Conservation (phyloP, 2,888 invertebrate genomes). For the Omphaloscelis lunosa region DNA sequence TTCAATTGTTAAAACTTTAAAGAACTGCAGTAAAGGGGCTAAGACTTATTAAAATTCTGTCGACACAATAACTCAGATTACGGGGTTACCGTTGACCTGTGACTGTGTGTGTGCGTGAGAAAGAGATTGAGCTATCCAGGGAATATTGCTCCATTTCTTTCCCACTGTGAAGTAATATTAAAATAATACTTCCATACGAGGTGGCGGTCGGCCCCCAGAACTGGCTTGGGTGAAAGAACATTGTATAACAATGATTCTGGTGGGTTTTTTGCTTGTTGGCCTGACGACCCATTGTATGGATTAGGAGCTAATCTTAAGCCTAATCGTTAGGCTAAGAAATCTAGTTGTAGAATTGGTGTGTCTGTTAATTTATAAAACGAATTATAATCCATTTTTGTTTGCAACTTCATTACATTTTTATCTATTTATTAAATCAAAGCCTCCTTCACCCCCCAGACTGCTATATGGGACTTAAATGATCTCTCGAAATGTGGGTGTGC, state of each 20-base stretch:
- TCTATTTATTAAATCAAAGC: neutral
- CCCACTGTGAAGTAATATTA: too few relatives aligned
- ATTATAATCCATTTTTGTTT: neutral
- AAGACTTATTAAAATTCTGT: constrained; percentile 38
- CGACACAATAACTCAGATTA: constrained; percentile 56
- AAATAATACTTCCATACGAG: too few relatives aligned
- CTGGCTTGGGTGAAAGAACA: constrained; percentile 11
- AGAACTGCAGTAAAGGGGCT: constrained; percentile 24
- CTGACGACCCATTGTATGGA: constrained; percentile 11
- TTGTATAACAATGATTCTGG: constrained; percentile 33
- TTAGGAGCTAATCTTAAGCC: too few relatives aligned
- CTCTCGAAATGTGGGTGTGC: neutral
- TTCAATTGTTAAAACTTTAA: constrained; percentile 73
- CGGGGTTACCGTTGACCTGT: constrained; percentile 10
- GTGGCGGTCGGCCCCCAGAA: too few relatives aligned
- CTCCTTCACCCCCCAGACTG: neutral
- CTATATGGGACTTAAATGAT: neutral
- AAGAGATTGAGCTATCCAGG: too few relatives aligned
- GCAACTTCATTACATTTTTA: neutral
- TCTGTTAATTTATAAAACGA: neutral
- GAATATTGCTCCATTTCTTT: too few relatives aligned
- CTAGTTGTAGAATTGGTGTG: neutral
- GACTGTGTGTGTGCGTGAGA: too few relatives aligned
- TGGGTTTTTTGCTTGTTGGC: neutral
- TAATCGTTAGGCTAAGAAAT: too few relatives aligned